Base-by-base conservation (phyloP, 2,888 invertebrate genomes). In the Brachyptera putata region DNA sequence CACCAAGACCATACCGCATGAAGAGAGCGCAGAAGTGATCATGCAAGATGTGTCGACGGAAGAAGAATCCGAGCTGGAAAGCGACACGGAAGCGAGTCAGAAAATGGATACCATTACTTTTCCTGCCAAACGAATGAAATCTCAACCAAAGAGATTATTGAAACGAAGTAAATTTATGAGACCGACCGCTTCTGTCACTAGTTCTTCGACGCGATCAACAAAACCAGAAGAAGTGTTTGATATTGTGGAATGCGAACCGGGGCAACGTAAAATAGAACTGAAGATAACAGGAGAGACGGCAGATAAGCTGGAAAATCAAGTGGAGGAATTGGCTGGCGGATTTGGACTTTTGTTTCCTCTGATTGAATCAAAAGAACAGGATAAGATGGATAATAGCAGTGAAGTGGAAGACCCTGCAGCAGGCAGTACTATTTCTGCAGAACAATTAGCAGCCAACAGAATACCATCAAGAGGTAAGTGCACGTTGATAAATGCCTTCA, bases 51-150 rank as follows among this genome's bases (percentile, higher is more conserved):
- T 60, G 1, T 16, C 53, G 22, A 53, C 21, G 22, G 71, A 72
- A 39, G 78, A 79, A 56, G 85, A 85, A 71, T 85, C 85, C 7
- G 86, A 86, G 72, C 71, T 85, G 48, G 85, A 85, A 71, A 84
- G 83, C 68, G 85, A 84, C 58, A 71, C 70, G n/a, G 82, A 81
- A 58, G 70, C 60, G 57, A 41, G 64, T 60, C 21, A 66, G 46
- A 46, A 59, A 34, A 60, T 68, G 7, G 65, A 68, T 61, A 66
- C 68, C 61, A 67, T 77, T 57, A 73, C n/a, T n/a, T n/a, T 79
- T 37, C 80, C 81, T 39, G 64, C 71, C 25, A 81, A 80, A 70
- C 72, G 79, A 62, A 73, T 68, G 66, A 63, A 70, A 30, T 68
- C 72, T n/a, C 76, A 77, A 64, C 75, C 70, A 46, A 79, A 77